These are phyloP conservation scores for Metalampra italica DNA, from an alignment of 2,888 invertebrate genomes.

Conservation along the genomic window DNA sequence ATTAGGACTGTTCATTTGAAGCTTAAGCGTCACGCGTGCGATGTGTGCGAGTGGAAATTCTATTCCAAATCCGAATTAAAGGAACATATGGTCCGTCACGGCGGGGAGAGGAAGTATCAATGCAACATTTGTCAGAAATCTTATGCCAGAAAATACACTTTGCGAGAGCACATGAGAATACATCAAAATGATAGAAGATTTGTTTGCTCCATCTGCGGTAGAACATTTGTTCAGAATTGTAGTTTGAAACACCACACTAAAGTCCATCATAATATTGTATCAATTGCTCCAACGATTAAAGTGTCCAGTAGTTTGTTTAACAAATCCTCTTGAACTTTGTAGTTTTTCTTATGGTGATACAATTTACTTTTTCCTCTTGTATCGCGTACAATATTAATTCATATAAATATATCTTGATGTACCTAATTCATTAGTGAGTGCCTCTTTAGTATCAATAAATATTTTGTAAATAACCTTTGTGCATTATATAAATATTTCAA, in stretches of 20 bases:
- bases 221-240: slow-evolving; percentile 60
- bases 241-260: slow-evolving; percentile 61
- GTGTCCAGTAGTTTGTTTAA: neutral
- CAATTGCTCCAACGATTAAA: slow-evolving; percentile 15
- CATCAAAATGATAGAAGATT: slow-evolving; percentile 63
- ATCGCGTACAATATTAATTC: no score
- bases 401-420: no score
- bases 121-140: slow-evolving; percentile 72
- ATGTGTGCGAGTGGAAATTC: slow-evolving; percentile 74
- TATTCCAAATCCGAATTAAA: slow-evolving; percentile 75
- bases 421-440: no score
- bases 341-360: no score
- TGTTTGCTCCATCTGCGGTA: slow-evolving; percentile 53
- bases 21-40: slow-evolving; percentile 60
- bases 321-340: neutral
- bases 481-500: no score
- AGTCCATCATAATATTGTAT: slow-evolving; percentile 47
- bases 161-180: slow-evolving; percentile 65
- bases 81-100: slow-evolving; percentile 73
- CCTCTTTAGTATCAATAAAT: no score
- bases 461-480: no score
- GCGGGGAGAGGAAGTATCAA: slow-evolving; percentile 69
- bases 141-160: slow-evolving; percentile 65
- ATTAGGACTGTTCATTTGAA: slow-evolving; percentile 64
- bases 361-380: no score